Base-by-base conservation (phyloP, 2,888 invertebrate genomes). In the Pandemis cinnamomeana region DNA sequence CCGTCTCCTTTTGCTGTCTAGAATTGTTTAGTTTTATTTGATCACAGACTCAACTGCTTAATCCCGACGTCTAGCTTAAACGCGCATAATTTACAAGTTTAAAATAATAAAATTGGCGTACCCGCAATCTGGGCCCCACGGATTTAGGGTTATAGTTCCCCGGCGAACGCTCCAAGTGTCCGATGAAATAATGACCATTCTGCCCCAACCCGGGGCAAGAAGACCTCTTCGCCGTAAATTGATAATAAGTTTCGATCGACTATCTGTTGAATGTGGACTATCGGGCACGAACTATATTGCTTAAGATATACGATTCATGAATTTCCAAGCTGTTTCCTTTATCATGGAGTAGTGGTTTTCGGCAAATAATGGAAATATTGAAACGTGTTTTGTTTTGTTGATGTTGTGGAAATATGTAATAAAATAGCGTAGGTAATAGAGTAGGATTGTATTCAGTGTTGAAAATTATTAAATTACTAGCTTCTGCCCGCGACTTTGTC, bases 161-260 rank as follows among this genome's bases (percentile, higher is more conserved):
- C 64, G 63, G 89, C 76, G 90, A 77, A 77, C 86, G 80, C 86
- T 87, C 82, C 83, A 73, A 80, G 78, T 80, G 83, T 82, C 85
- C 87, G 88, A 88, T 90, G 90, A 89, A 90, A 90, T 90, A 90
- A 89, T 90, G 87, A 90, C 88, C 86, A 85, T 72, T 67, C 66
- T 69, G 77, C 80, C 79, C 78, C 75, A 69, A 76, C 75, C 76
- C 77, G 78, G 80, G 78, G 80, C 78, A 71, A 77, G 75, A 73
- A 80, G 79, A 82, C 81, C 83, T 77, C 80, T 79, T 78, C 76
- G 78, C 83, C 82, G 80, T 82, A 84, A 86, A 89, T 88, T 87
- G 84, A 88, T 87, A 86, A 86, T 86, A 85, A 84, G 77, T 82
- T 80, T 77, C 81, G 79, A 84, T 84, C 85, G 84, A 83, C 87